These are phyloP conservation scores for Macrosteles quadrilineatus DNA, from an alignment of 1,140 invertebrate species.

Conservation along the genomic window DNA sequence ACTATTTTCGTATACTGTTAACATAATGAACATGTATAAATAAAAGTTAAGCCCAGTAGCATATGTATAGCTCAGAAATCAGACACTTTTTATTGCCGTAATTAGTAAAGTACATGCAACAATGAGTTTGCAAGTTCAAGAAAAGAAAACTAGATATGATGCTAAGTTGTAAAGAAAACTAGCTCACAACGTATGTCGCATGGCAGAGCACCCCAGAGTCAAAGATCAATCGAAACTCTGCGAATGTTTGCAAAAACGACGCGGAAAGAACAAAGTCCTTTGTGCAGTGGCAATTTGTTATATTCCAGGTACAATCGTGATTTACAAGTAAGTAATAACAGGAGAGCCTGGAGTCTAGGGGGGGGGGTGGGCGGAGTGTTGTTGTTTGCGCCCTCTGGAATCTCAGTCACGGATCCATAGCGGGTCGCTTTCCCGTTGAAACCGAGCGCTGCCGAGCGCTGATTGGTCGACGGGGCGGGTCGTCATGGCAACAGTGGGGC, in stretches of 20 bases:
- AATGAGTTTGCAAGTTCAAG: too few relatives aligned
- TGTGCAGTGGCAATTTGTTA: slow-evolving; percentile 32
- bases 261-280: slow-evolving; percentile 12
- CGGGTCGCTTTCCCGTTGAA: slow-evolving; percentile 35
- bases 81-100: too few relatives aligned
- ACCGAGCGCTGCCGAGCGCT: slow-evolving; percentile 36
- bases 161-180: too few relatives aligned
- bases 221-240: slow-evolving; percentile 1
- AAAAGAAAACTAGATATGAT: too few relatives aligned
- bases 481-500: slow-evolving; percentile 38
- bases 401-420: slow-evolving; percentile 35
- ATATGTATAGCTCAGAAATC: too few relatives aligned
- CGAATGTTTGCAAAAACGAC: slow-evolving; percentile 12
- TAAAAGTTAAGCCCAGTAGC: too few relatives aligned
- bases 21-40: too few relatives aligned
- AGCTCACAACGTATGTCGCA: too few relatives aligned
- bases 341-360: neutral
- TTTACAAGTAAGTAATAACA: slow-evolving; percentile 29
- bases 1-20: too few relatives aligned
- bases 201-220: too few relatives aligned
- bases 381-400: slow-evolving; percentile 28
- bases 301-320: slow-evolving; percentile 33
- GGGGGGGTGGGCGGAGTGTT: slow-evolving; percentile 25
- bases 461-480: slow-evolving; percentile 38
- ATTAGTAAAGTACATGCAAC: too few relatives aligned